These are phyloP conservation scores for Hormiphora californensis DNA, from an alignment of 37 sponge, comb jelly and placozoan genomes.

Conservation along the genomic window DNA sequence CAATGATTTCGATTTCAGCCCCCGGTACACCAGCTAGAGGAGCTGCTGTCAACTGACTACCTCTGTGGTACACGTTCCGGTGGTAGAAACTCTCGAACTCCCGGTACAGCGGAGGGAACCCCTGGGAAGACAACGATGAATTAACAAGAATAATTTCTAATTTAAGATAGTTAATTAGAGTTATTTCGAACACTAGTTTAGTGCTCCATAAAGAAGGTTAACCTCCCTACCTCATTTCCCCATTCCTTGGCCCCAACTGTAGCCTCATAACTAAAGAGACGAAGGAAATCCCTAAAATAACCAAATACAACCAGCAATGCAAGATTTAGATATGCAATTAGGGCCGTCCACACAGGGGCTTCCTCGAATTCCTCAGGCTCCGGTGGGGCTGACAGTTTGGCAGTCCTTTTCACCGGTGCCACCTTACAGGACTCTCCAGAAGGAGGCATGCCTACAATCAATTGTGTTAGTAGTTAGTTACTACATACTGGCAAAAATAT, in stretches of 20 bases:
- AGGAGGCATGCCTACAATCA: too few species aligned
- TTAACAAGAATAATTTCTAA: neutral
- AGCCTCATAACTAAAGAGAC: slow-evolving; percentile 17
- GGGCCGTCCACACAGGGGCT: neutral
- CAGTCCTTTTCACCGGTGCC: too few species aligned
- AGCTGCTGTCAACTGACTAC: slow-evolving; percentile 74
- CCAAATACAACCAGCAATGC: slow-evolving; percentile 47
- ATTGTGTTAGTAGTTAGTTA: too few species aligned
- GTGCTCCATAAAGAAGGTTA: too few species aligned
- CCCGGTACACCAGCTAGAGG: slow-evolving; percentile 82
- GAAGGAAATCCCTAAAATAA: slow-evolving; percentile 10
- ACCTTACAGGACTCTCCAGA: too few species aligned
- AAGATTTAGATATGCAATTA: slow-evolving; percentile 45
- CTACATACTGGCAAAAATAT: too few species aligned
- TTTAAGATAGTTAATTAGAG: neutral
- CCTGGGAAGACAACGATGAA: neutral
- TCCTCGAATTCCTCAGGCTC: slow-evolving; percentile 32
- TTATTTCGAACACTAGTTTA: too few species aligned
- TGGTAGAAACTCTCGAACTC: slow-evolving; percentile 66
- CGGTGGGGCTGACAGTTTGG: too few species aligned
- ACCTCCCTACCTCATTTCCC: slow-evolving; percentile 37
- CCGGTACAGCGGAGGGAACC: slow-evolving; percentile 51
- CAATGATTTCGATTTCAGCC: slow-evolving; percentile 76
- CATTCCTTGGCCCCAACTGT: slow-evolving; percentile 12
- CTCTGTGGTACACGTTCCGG: slow-evolving; percentile 72